Evolutionary conservation across 2,113 vertebrate genomes (phyloP).

Genomic region (Polypterus senegalus): DNA sequence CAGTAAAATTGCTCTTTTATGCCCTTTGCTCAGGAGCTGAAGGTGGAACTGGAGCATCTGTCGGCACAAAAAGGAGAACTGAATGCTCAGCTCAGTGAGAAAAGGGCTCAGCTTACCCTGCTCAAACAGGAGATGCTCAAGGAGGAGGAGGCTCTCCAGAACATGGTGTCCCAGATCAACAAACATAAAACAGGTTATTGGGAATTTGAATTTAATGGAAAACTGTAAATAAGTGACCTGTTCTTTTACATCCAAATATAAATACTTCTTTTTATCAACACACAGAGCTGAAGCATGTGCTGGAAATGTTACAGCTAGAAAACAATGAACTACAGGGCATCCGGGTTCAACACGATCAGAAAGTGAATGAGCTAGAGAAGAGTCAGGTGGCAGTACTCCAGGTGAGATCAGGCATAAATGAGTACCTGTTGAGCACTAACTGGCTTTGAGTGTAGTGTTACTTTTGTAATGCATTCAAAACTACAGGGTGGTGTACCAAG

Average conservation of each 20-base stretch:
- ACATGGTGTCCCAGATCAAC: conserved; percentile 36
- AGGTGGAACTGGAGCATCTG: conserved; percentile 49
- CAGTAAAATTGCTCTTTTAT: not conserved
- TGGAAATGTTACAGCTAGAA: conserved; percentile 60
- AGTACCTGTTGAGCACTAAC: too few species aligned
- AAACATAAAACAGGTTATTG: conserved; percentile 54
- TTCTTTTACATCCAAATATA: not conserved
- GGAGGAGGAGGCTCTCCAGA: conserved; percentile 50
- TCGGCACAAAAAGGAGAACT: conserved; percentile 55
- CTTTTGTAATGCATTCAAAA: too few species aligned
- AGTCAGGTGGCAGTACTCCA: conserved; percentile 42
- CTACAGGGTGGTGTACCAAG: too few species aligned
- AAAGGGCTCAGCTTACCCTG: conserved; percentile 39
- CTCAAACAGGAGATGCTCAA: conserved; percentile 49
- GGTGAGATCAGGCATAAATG: conserved; percentile 30
- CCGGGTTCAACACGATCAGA: conserved; percentile 52
- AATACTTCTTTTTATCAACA: not conserved
- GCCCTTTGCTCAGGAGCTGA: conserved; percentile 48
- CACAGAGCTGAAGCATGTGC: conserved; percentile 57
- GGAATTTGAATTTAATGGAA: not conserved
- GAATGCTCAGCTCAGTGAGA: conserved; percentile 54
- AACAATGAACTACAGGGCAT: conserved; percentile 45
- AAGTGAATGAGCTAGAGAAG: conserved; percentile 50
- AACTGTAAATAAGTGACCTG: not conserved
- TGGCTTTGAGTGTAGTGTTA: too few species aligned